phyloP scores from a whole-genome alignment of 2,888 invertebrate genomes.

The Autographa gamma region DNA sequence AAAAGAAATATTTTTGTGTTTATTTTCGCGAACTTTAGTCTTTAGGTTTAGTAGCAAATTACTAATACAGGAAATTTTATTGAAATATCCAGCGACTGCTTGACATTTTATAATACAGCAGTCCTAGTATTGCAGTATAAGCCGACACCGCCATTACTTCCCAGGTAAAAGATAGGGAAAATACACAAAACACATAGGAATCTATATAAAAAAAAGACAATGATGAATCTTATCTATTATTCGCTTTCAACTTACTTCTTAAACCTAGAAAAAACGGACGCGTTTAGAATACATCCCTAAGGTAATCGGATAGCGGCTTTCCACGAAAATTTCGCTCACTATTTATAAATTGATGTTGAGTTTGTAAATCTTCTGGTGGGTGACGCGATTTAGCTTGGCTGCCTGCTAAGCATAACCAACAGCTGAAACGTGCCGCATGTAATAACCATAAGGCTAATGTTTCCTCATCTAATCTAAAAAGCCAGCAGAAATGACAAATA shows the following conservation, averaged over 20 bases:
- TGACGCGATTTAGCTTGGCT: slow-evolving; percentile 67
- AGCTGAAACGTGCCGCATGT: not conserved
- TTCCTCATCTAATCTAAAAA: not conserved
- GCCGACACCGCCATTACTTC: too few relatives aligned
- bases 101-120: too few relatives aligned
- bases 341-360: slow-evolving; percentile 80
- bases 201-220: not conserved
- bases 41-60: too few relatives aligned
- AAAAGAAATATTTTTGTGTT: too few relatives aligned
- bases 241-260: slow-evolving; percentile 60
- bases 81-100: too few relatives aligned
- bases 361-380: slow-evolving; percentile 71
- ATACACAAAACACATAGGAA: not conserved
- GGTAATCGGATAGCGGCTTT: slow-evolving; percentile 84
- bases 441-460: not conserved
- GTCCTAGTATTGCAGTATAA: too few relatives aligned
- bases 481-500: not conserved
- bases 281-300: slow-evolving; percentile 77
- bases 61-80: too few relatives aligned
- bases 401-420: slow-evolving; percentile 14
- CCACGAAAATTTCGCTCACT: slow-evolving; percentile 79
- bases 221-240: not conserved
- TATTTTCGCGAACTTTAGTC: too few relatives aligned
- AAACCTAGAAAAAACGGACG: slow-evolving; percentile 61
- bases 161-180: too few relatives aligned